Evolutionary conservation across 37 sponge, comb jelly and placozoan genomes (phyloP).

Genomic region (Hexactinellida sp.): DNA sequence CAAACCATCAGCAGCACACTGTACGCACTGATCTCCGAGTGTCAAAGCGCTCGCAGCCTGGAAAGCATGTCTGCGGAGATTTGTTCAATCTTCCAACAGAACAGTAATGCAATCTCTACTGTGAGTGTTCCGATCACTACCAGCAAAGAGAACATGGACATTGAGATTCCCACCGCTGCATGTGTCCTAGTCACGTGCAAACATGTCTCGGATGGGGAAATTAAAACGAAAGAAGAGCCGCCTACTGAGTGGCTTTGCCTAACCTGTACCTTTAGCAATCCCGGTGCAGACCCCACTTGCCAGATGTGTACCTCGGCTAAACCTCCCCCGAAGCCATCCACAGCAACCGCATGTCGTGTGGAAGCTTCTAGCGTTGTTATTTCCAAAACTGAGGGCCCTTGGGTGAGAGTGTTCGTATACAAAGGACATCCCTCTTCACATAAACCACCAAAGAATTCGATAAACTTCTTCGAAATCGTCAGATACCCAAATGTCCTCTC

Average conservation of each 20-base stretch:
- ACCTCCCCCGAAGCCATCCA: neutral
- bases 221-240: neutral
- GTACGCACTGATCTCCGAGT: neutral
- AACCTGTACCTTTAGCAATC: conserved; percentile 14
- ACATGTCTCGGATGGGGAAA: neutral
- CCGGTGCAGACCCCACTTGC: neutral
- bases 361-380: conserved; percentile 9
- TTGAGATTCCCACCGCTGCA: conserved; percentile 5
- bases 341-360: neutral
- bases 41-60: neutral
- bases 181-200: neutral
- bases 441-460: conserved; percentile 2
- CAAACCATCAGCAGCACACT: conserved; percentile 11
- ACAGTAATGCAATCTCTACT: neutral
- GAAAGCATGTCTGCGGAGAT: neutral
- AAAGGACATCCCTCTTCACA: conserved; percentile 3
- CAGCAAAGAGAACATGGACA: neutral
- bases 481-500: conserved; percentile 67
- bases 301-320: neutral
- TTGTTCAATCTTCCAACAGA: conserved; percentile 14
- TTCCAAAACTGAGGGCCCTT: neutral
- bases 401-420: conserved; percentile 1
- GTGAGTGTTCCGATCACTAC: neutral
- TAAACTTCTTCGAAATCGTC: conserved; percentile 44
- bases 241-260: neutral